Percentiles rank a stretch among this genome's conserved stretches.
These are phyloP conservation scores for Nomia melanderi DNA, from an alignment of 1,140 invertebrate genomes.

Conservation along the genomic window DNA sequence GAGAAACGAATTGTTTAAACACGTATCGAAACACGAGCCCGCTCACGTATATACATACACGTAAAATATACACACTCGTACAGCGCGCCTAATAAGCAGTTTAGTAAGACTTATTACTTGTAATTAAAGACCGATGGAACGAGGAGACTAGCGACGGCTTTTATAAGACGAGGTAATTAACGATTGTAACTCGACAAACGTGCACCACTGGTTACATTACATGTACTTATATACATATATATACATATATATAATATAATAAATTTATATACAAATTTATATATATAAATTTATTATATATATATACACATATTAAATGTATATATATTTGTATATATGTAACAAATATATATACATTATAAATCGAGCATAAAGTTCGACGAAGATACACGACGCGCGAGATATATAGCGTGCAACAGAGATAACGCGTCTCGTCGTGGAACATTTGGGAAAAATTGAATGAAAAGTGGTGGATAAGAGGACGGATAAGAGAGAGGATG, in stretches of 20 bases:
- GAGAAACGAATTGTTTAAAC: conserved; percentile 12
- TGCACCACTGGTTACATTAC: conserved; percentile 45
- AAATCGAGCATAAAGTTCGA: too few species aligned
- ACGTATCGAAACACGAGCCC: neutral
- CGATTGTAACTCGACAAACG: conserved; percentile 23
- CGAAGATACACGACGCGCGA: too few species aligned
- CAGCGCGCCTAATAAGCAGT: conserved; percentile 34
- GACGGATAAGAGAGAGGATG: neutral
- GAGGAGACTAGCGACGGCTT: conserved; percentile 41
- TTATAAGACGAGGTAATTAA: conserved; percentile 45
- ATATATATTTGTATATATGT: too few species aligned
- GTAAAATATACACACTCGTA: neutral
- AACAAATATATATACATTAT: too few species aligned
- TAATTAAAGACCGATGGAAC: neutral
- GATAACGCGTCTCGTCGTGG: neutral
- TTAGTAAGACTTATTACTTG: conserved; percentile 41
- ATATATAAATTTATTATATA: too few species aligned
- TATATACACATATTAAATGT: too few species aligned
- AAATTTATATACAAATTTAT: too few species aligned
- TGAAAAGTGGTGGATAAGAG: neutral
- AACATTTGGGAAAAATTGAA: neutral
- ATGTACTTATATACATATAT: conserved; percentile 35
- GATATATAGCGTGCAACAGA: too few species aligned
- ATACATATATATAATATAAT: neutral
- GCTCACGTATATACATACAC: neutral